Percentiles rank a stretch among this genome's conserved stretches.
phyloP scores from a whole-genome alignment of 2,888 invertebrate genomes.

The Anaspis maculata region DNA sequence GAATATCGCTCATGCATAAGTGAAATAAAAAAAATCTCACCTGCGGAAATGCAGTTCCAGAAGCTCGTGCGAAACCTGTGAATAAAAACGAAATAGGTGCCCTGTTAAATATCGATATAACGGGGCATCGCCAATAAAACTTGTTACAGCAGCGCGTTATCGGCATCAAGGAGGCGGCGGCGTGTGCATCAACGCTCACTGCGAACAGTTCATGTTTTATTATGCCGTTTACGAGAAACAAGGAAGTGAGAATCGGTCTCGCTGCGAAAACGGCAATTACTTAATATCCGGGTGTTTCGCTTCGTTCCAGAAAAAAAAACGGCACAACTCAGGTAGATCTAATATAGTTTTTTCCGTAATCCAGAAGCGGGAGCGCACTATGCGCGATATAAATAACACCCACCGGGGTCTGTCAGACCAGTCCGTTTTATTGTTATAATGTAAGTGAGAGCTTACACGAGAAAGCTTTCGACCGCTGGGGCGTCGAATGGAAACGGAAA shows the following conservation, averaged over 20 bases:
- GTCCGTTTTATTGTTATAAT: conserved; percentile 31
- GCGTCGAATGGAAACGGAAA: conserved; percentile 26
- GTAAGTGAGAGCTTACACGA: conserved; percentile 27
- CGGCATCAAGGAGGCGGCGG: too few relatives aligned
- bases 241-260: conserved; percentile 11
- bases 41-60: too few relatives aligned
- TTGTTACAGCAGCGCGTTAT: too few relatives aligned
- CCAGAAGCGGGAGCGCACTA: conserved; percentile 17
- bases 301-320: too few relatives aligned
- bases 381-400: conserved; percentile 25
- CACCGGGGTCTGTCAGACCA: conserved; percentile 21
- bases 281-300: conserved; percentile 10
- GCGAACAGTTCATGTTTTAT: conserved; percentile 6
- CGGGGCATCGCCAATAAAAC: too few relatives aligned
- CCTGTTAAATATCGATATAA: too few relatives aligned
- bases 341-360: too few relatives aligned
- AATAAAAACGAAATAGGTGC: too few relatives aligned
- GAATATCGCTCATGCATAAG: too few relatives aligned
- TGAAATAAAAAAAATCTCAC: too few relatives aligned
- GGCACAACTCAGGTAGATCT: too few relatives aligned
- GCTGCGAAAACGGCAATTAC: conserved; percentile 4
- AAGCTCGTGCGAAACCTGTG: too few relatives aligned
- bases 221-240: conserved; percentile 11
- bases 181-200: neutral
- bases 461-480: conserved; percentile 33